Evolutionary conservation across 2,797 vertebrate genomes (phyloP).

Genomic region (Coccyzus lansbergi): DNA sequence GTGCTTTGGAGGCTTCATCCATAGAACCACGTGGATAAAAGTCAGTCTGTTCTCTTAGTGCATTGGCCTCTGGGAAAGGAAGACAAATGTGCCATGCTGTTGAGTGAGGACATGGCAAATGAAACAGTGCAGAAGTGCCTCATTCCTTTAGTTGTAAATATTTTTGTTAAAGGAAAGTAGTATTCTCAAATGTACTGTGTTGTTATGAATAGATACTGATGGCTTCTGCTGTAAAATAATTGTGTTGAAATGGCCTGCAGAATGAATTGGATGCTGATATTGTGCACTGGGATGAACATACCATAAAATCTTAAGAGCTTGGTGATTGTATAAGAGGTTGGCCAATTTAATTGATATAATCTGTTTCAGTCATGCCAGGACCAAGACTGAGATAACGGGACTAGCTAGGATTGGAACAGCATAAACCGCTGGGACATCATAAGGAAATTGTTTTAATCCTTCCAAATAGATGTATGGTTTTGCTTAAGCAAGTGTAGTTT

Average conservation of each 20-base stretch:
- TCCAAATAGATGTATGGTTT: background rate
- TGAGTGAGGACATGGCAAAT: background rate
- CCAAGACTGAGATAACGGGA: background rate
- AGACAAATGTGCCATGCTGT: background rate
- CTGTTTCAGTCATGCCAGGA: background rate
- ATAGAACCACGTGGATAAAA: background rate
- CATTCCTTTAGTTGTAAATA: background rate
- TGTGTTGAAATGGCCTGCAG: background rate
- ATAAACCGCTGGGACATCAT: background rate
- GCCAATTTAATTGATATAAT: background rate
- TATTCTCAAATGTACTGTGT: background rate
- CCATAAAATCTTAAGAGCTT: background rate
- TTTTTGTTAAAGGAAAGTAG: background rate
- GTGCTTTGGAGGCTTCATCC: background rate
- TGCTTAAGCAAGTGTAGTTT: background rate
- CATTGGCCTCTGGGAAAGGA: background rate
- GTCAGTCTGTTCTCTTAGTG: background rate
- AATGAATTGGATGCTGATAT: background rate
- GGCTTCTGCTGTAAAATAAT: background rate
- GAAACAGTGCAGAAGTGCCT: background rate
- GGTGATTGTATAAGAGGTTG: background rate
- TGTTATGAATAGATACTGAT: background rate
- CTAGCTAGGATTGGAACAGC: background rate
- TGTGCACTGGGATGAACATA: background rate
- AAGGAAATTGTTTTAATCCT: background rate